Percentiles rank a stretch among this genome's conserved stretches.
Conservation (phyloP, 1,140 invertebrate genomes). For the Vollenhovia emeryi region DNA sequence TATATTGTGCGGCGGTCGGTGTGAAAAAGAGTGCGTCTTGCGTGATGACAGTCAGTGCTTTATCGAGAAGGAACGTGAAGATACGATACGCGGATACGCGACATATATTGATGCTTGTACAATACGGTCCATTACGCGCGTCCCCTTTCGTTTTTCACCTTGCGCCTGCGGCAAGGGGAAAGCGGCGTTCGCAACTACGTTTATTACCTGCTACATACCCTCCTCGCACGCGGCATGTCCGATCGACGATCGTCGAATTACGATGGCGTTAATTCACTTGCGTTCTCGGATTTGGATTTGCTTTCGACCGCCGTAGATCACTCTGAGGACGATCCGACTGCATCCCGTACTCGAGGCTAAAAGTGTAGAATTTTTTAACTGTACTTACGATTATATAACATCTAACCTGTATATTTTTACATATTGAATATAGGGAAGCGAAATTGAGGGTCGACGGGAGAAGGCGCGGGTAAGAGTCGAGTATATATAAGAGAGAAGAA, state of each 20-base stretch:
- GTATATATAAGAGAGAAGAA: conserved; percentile 54
- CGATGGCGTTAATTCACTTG: conserved; percentile 68
- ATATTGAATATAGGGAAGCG: conserved; percentile 78
- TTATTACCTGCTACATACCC: background rate
- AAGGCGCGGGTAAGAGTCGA: conserved; percentile 65
- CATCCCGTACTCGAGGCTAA: conserved; percentile 74
- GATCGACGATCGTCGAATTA: conserved; percentile 58
- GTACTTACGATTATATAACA: conserved; percentile 80
- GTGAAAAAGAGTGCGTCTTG: conserved; percentile 13
- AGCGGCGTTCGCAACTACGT: background rate
- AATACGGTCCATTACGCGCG: conserved; percentile 4
- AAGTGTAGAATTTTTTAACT: conserved; percentile 77
- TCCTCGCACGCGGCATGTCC: conserved; percentile 56
- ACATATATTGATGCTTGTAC: background rate
- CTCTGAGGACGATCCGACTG: conserved; percentile 69
- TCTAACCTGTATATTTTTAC: conserved; percentile 84
- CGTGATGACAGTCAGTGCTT: conserved; percentile 15
- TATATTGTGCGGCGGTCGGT: conserved; percentile 51
- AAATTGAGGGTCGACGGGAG: conserved; percentile 64
- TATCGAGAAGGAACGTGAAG: background rate
- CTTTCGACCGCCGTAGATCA: conserved; percentile 66
- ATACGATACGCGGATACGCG: background rate
- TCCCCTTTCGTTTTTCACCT: background rate
- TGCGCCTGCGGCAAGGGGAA: background rate
- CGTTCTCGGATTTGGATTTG: conserved; percentile 65